These are phyloP conservation scores for Albula glossodonta DNA, from an alignment of 2,113 vertebrate species.

Conservation along the genomic window DNA sequence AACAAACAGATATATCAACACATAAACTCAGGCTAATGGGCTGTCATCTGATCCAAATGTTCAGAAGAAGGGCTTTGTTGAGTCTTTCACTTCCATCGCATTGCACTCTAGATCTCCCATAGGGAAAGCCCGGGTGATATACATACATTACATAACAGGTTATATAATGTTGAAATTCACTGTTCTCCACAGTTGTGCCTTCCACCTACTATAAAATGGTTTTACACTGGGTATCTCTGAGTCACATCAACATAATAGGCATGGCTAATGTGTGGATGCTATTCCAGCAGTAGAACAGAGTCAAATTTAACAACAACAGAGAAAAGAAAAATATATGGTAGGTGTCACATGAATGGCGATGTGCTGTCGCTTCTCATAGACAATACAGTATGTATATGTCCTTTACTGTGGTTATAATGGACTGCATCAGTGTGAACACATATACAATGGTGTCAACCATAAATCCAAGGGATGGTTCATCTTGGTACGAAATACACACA, in stretches of 20 bases:
- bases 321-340: background rate
- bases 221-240: constrained; percentile 21
- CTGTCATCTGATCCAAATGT: background rate
- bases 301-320: background rate
- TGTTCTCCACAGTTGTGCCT: constrained; percentile 23
- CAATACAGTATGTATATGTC: background rate
- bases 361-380: background rate
- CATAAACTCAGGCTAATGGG: background rate
- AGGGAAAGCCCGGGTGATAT: background rate
- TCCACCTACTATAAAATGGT: constrained; percentile 19
- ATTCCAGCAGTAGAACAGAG: background rate
- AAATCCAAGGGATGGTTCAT: background rate
- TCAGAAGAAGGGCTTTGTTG: background rate
- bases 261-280: background rate
- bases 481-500: background rate
- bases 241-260: constrained; percentile 12
- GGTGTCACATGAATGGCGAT: background rate
- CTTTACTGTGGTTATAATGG: background rate
- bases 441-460: background rate
- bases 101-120: background rate
- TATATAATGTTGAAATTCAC: constrained; percentile 28
- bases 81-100: constrained; percentile 10
- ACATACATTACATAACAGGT: constrained; percentile 21
- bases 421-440: background rate
- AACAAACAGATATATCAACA: background rate